Percentiles rank a stretch among this genome's conserved stretches.
Conservation (phyloP, 1,140 invertebrate genomes). For the Conopomorpha cramerella region DNA sequence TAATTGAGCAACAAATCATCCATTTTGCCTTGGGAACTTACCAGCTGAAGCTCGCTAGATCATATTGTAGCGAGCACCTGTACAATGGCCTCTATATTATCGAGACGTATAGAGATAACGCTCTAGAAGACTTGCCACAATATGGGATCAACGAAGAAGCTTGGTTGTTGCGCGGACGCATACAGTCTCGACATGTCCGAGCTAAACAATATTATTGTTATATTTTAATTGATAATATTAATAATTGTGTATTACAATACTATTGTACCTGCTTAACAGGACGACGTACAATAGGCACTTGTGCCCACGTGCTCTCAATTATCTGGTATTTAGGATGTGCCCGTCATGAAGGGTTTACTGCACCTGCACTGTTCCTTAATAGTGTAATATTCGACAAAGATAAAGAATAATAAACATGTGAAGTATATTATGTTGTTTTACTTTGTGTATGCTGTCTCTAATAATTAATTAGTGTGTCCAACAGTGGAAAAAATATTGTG, state of each 20-base stretch:
- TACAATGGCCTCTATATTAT: too few species aligned
- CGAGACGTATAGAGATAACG: too few species aligned
- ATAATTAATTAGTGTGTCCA: too few species aligned
- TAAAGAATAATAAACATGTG: too few species aligned
- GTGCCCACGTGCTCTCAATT: not conserved
- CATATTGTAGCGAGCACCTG: slow-evolving; percentile 4
- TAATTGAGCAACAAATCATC: slow-evolving; percentile 5
- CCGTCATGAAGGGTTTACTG: not conserved
- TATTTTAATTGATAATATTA: not conserved
- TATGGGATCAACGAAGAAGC: too few species aligned
- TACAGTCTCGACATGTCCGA: not conserved
- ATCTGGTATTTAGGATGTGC: slow-evolving; percentile 1
- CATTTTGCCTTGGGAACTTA: slow-evolving; percentile 5
- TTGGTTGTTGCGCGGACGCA: not conserved
- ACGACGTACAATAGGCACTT: not conserved
- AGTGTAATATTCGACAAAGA: not conserved
- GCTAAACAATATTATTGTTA: not conserved
- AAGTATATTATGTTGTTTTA: too few species aligned
- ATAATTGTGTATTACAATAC: not conserved
- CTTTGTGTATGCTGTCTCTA: too few species aligned
- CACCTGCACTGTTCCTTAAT: not conserved
- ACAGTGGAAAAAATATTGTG: too few species aligned
- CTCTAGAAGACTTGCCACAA: too few species aligned
- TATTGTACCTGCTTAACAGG: slow-evolving; percentile 1
- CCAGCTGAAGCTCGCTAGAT: slow-evolving; percentile 5